Evolutionary conservation across 2,113 vertebrate species (phyloP).

Genomic region (Monarcha castaneiventris): DNA sequence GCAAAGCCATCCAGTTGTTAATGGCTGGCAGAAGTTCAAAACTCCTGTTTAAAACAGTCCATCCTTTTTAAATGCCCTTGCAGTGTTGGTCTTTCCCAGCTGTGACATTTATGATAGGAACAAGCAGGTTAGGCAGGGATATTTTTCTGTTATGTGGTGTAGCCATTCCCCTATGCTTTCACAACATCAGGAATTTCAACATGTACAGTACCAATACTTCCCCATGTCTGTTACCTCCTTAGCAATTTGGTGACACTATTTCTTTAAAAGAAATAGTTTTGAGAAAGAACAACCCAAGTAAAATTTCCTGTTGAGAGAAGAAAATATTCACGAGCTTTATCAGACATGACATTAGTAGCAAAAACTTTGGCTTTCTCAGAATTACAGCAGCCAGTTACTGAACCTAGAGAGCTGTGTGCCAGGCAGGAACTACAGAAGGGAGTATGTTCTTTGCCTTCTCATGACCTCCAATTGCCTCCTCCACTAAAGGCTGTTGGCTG

Average conservation of each 20-base stretch:
- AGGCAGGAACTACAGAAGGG: not conserved
- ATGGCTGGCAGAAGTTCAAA: not conserved
- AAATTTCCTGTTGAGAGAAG: not conserved
- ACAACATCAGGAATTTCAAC: not conserved
- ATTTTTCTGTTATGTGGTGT: not conserved
- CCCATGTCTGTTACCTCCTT: not conserved
- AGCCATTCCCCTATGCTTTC: not conserved
- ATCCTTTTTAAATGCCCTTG: not conserved
- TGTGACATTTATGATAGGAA: not conserved
- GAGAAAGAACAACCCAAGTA: not conserved
- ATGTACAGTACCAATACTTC: not conserved
- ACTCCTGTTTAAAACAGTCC: not conserved
- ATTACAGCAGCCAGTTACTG: not conserved
- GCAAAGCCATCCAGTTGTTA: slow-evolving; percentile 16
- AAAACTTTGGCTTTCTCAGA: not conserved
- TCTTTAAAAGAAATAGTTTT: not conserved
- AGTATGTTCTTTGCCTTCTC: not conserved
- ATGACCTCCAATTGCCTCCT: not conserved
- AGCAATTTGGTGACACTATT: not conserved
- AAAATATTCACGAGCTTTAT: not conserved
- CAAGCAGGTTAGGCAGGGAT: not conserved
- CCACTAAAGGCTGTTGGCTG: not conserved
- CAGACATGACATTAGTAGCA: not conserved
- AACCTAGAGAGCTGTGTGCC: not conserved
- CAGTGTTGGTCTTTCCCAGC: not conserved